A percentile compares a stretch with the other conserved stretches of the same genome.
Evolutionary conservation across 1,140 invertebrate species (phyloP).

Genomic region (Cyphomyrmex costatus): DNA sequence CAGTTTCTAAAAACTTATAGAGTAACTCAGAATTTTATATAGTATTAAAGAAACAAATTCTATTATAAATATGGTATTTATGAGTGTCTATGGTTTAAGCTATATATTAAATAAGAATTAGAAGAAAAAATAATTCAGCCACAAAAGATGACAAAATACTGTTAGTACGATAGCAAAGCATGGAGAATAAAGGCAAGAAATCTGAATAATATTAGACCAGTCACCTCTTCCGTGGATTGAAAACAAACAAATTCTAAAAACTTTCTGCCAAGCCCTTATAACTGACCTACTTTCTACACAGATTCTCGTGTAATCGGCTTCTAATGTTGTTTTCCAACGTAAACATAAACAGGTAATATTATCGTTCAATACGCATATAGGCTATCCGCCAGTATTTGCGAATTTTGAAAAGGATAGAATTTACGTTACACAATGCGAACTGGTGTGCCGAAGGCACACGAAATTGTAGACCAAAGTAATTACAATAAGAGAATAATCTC

Average conservation of each 20-base stretch:
- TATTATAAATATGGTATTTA: background rate
- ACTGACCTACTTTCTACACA: conserved; percentile 2
- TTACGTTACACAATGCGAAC: background rate
- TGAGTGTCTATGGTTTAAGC: background rate
- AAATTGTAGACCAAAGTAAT: background rate
- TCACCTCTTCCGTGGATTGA: background rate
- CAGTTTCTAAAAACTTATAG: background rate
- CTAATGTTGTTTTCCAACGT: background rate
- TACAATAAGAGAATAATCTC: background rate
- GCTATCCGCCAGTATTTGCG: background rate
- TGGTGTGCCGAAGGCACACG: background rate
- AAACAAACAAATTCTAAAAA: background rate
- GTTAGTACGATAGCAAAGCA: background rate
- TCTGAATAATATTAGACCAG: background rate
- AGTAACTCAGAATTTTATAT: conserved; percentile 12
- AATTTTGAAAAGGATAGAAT: background rate
- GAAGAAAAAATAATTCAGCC: background rate
- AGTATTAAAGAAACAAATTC: background rate
- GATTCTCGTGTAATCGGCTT: background rate
- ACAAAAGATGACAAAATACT: background rate
- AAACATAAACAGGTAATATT: conserved; percentile 25
- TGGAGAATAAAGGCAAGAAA: background rate
- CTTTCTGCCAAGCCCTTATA: background rate
- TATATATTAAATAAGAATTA: background rate
- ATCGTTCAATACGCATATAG: background rate